Evolutionary conservation across 2,888 invertebrate species (phyloP).

Genomic region (Cephus pygmeus): DNA sequence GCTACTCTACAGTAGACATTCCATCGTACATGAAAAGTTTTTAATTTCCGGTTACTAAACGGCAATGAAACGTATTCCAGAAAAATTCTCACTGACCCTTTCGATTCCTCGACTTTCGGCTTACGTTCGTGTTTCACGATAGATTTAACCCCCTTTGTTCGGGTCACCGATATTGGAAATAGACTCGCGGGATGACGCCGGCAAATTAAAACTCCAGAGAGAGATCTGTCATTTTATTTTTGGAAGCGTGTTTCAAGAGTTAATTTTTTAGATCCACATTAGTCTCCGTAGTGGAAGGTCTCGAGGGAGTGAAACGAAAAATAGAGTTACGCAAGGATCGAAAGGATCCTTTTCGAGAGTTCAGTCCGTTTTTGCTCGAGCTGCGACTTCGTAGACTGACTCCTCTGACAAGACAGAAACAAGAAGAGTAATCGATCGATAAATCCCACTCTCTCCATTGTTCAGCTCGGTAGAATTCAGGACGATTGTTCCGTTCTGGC

Average conservation of each 20-base stretch:
- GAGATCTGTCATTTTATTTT: background rate
- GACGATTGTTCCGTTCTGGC: constrained; percentile 45
- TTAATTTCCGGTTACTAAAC: background rate
- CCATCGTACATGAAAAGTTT: background rate
- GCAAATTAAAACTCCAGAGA: background rate
- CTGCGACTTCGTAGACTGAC: background rate
- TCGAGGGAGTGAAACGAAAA: background rate
- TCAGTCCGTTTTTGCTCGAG: background rate
- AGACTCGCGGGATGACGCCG: background rate
- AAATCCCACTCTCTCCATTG: constrained; percentile 39
- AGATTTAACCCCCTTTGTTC: background rate
- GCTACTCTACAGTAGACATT: background rate
- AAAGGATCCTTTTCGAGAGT: background rate
- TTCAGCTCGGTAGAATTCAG: constrained; percentile 35
- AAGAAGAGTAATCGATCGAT: constrained; percentile 29
- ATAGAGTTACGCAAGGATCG: background rate
- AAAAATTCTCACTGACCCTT: background rate
- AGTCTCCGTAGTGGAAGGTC: background rate
- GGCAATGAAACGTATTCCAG: background rate
- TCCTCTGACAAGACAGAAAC: background rate
- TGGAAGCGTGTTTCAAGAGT: background rate
- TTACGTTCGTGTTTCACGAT: background rate
- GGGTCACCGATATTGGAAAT: background rate
- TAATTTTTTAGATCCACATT: background rate
- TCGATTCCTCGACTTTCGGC: background rate